Base-by-base conservation (phyloP, 35 echinoderm and acorn worm species). In the Holothuria glaberrima region DNA sequence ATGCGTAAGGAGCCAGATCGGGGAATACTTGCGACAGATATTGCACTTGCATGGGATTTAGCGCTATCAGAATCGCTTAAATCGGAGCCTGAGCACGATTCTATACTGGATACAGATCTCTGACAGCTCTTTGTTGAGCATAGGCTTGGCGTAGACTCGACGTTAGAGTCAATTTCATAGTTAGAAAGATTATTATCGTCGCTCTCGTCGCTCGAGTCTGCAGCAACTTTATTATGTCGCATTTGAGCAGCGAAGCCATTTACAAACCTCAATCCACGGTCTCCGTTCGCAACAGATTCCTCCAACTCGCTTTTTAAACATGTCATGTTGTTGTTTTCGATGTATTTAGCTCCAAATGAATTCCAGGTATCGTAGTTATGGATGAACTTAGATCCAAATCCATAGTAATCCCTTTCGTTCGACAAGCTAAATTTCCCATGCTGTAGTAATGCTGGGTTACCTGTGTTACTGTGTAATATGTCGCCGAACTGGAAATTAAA, bases 231-330 rank as follows among this genome's bases (percentile, higher is more conserved):
- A 22, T 87, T 87, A 41, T 87, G 85, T 34, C 85, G 36, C 54
- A 87, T 87, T 30, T 87, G 85, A 25, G 85, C 60, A 46, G 85
- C 85, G 50, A 87, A 87, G 35, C 85, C 85, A 87, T 87, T 87
- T 35, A 87, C 85, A 87, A 87, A 87, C 31, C 62, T 67, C 58
- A 61, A 20, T 31, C 52, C 80, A 29, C 33, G 1, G 19, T 87
- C 85, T 29, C 66, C 66, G 36, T 87, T 87, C 62, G 17, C 21
- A 2, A 71, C 85, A 71, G 85, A 62, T 69, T 87, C 85, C 50
- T 87, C 61, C 62, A 29, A 22, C 85, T 87, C 85, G 44, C 20
- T 71, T 30, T 69, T 50, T n/a, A 69, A 29, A 71, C 61, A 87
- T 20, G 41, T 68, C 85, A 69, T 87, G 5, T 86, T 86, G 22